These are phyloP conservation scores for Sylvilagus bachmani DNA, from an alignment of 2,113 vertebrate genomes.

Conservation along the genomic window DNA sequence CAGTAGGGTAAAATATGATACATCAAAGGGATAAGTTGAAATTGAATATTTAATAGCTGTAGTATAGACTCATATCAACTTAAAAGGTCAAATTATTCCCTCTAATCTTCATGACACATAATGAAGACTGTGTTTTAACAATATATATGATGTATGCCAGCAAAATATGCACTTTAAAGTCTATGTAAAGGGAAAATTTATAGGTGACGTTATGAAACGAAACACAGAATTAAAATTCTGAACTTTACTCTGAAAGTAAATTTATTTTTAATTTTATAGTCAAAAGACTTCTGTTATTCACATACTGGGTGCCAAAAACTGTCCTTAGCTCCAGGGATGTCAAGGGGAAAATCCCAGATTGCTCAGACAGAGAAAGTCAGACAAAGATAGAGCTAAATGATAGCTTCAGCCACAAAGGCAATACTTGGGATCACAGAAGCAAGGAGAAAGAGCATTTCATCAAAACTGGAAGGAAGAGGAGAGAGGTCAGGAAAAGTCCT, in stretches of 20 bases:
- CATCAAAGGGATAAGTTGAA: constrained; percentile 50
- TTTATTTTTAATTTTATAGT: constrained; percentile 24
- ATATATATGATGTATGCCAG: background rate
- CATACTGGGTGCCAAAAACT: background rate
- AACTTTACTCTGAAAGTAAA: background rate
- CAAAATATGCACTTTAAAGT: constrained; percentile 16
- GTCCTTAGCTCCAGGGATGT: background rate
- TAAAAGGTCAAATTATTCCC: constrained; percentile 55
- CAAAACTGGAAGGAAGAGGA: background rate
- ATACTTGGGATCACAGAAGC: background rate
- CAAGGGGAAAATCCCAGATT: background rate
- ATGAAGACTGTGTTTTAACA: background rate
- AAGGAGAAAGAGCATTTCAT: background rate
- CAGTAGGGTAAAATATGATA: constrained; percentile 21
- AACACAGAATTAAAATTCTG: constrained; percentile 47
- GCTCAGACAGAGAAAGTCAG: background rate
- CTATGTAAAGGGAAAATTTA: background rate
- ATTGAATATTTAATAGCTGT: constrained; percentile 49
- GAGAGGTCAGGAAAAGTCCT: background rate
- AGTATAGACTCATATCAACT: background rate
- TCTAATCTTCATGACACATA: constrained; percentile 13
- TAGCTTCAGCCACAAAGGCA: background rate
- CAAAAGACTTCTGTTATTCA: background rate
- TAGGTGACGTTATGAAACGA: background rate
- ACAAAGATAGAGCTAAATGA: background rate